Percentiles rank a stretch among this genome's conserved stretches.
Evolutionary conservation across 1,140 invertebrate species (phyloP).

Genomic region (Protaetia brevitarsis): DNA sequence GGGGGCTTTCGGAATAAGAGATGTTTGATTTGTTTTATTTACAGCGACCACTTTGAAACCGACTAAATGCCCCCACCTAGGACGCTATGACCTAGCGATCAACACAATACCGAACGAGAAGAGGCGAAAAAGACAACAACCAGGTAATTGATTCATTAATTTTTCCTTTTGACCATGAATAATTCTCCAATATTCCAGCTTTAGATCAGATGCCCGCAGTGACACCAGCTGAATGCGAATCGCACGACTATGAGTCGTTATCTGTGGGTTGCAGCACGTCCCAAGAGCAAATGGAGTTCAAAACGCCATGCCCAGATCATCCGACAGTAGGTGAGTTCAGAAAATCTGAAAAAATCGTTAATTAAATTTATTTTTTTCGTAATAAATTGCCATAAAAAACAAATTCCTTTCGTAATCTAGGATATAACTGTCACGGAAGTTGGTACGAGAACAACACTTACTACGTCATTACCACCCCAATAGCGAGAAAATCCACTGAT

Average conservation of each 20-base stretch:
- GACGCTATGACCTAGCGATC: constrained; percentile 64
- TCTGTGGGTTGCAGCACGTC: constrained; percentile 61
- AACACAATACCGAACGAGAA: constrained; percentile 46
- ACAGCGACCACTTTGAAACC: constrained; percentile 63
- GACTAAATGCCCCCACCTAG: constrained; percentile 65
- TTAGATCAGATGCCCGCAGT: constrained; percentile 27
- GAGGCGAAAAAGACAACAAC: constrained; percentile 41
- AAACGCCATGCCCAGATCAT: constrained; percentile 55
- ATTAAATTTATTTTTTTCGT: neutral
- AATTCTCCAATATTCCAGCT: constrained; percentile 31
- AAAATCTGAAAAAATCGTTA: too few species aligned
- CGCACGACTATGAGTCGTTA: constrained; percentile 56
- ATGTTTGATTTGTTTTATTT: constrained; percentile 42
- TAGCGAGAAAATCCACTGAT: constrained; percentile 47
- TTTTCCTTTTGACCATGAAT: neutral
- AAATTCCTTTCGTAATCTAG: constrained; percentile 45
- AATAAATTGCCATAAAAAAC: neutral
- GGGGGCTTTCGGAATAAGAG: neutral
- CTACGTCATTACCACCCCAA: constrained; percentile 60
- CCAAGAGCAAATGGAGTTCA: constrained; percentile 68
- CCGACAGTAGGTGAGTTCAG: constrained; percentile 38
- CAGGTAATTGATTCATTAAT: constrained; percentile 17
- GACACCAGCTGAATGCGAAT: constrained; percentile 45
- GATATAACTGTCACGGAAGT: constrained; percentile 64
- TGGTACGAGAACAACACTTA: constrained; percentile 66